A percentile compares a stretch with the other conserved stretches of the same genome.
Evolutionary conservation across 2,797 vertebrate genomes (phyloP).

Genomic region (Clamator glandarius): DNA sequence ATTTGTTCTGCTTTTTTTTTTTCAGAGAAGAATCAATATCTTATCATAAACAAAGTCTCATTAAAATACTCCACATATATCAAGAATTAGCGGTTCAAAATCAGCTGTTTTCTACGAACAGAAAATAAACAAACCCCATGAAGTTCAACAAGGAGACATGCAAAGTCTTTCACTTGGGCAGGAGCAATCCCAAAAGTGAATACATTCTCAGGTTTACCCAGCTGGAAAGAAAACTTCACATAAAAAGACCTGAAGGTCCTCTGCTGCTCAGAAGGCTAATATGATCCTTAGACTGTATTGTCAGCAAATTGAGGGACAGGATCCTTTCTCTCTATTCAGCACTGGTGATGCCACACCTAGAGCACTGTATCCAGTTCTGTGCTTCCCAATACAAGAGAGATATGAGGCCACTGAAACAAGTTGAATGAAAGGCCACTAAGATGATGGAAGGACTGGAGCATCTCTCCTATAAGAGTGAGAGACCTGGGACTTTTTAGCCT

Average conservation of each 20-base stretch:
- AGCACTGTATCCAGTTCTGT: neutral
- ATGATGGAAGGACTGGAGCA: neutral
- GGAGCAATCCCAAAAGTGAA: neutral
- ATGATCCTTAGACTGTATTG: neutral
- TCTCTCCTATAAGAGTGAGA: neutral
- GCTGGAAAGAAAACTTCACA: neutral
- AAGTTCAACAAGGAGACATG: neutral
- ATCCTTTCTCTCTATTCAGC: neutral
- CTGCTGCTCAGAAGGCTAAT: neutral
- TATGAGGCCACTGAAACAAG: neutral
- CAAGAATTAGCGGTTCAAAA: neutral
- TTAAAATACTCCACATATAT: neutral
- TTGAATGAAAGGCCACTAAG: neutral
- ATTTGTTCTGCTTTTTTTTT: neutral
- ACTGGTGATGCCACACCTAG: neutral
- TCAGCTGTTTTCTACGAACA: neutral
- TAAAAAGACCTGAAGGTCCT: neutral
- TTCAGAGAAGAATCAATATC: neutral
- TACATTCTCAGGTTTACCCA: neutral
- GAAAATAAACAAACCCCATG: neutral
- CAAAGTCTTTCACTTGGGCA: neutral
- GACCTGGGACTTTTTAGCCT: neutral
- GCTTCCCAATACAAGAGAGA: neutral
- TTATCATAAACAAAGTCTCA: neutral
- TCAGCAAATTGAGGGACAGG: fast-evolving